Evolutionary conservation across 1,140 invertebrate genomes (phyloP), one percentile per base, ranked within the genome.

Genomic region (Sminthurides bifidus): DNA sequence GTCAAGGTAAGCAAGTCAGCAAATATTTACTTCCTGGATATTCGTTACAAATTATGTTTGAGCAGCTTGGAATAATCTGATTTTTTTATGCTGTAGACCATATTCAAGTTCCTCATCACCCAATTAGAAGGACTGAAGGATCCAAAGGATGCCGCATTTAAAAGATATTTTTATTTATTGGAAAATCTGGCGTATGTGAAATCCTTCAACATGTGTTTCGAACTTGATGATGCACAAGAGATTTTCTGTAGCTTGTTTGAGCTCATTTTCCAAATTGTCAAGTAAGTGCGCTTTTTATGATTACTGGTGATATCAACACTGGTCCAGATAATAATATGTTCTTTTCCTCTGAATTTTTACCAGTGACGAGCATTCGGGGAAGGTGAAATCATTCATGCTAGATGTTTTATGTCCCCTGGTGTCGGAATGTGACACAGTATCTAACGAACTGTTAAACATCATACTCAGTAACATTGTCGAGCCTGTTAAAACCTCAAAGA

Each of bases 191-290:
- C 92, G 10, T 97, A 93, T 73, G 92, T 96, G 21, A 98, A 98
- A 70, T 94, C 92, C 0, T 98, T 98, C 72, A 96, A 96, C 71
- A 96, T 98, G 83, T 97, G 93, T 72, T 92, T 97, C 70, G 93
- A 98, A 70, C 72, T 97, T 35, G 92, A 97, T 71, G 92, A 96
- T 71, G 94, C 87, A 66, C 90, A 96, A 72, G 89, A 94, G 72
- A 95, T 97, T 66, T 94, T 97, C 70, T 92, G 89, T 68, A 81
- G 83, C 37, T 75, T 98, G 1, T 96, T 96, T 72, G 83, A 84
- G 45, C 77, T 95, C n/a, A 93, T 97, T 79, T 96, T 97, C 70
- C 87, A 83, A 71, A 92, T 94, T 71, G 86, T 95, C 64, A 95
- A 92, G 88, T 93, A 72, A 82, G 79, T 77, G 8, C n/a, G n/a